Percentiles rank a stretch among this genome's conserved stretches.
Conservation (phyloP, 2,797 vertebrate species). For the Parambassis ranga region DNA sequence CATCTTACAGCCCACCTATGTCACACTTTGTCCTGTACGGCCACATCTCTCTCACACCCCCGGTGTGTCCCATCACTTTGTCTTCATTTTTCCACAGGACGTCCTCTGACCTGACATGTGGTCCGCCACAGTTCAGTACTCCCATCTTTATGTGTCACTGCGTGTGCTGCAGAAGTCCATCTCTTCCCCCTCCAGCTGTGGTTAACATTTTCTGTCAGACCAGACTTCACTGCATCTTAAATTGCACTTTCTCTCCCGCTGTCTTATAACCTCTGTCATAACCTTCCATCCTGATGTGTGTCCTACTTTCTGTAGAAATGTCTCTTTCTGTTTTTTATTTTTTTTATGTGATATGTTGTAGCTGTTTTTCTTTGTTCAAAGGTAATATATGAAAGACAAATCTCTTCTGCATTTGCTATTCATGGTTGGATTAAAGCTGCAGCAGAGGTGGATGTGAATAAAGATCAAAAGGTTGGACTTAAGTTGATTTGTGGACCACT, state of each 20-base stretch:
- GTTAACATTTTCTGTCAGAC: slow-evolving; percentile 12
- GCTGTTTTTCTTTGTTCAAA: slow-evolving; percentile 55
- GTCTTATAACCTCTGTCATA: slow-evolving; percentile 10
- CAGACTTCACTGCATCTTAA: slow-evolving; percentile 28
- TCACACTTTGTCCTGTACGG: not conserved
- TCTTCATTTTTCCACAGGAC: slow-evolving; percentile 6
- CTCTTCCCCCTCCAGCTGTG: not conserved
- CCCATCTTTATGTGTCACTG: slow-evolving; percentile 1
- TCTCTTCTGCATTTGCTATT: slow-evolving; percentile 47
- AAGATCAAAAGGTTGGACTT: slow-evolving; percentile 66
- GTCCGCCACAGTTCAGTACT: not conserved
- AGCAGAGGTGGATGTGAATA: slow-evolving; percentile 62
- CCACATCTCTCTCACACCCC: not conserved
- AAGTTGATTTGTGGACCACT: too few relatives aligned
- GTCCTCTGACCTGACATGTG: slow-evolving; percentile 9
- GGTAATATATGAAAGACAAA: slow-evolving; percentile 61
- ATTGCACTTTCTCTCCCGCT: slow-evolving; percentile 34
- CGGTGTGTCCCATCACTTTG: slow-evolving; percentile 12
- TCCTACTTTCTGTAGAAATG: slow-evolving; percentile 33
- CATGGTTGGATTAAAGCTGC: slow-evolving; percentile 45
- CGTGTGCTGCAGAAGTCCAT: not conserved
- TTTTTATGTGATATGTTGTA: slow-evolving; percentile 45
- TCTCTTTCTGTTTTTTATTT: not conserved
- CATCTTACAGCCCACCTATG: slow-evolving; percentile 20
- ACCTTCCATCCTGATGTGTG: slow-evolving; percentile 6